Evolutionary conservation across 64 coral and sea anemone species (phyloP).

Genomic region (Montipora cactus): DNA sequence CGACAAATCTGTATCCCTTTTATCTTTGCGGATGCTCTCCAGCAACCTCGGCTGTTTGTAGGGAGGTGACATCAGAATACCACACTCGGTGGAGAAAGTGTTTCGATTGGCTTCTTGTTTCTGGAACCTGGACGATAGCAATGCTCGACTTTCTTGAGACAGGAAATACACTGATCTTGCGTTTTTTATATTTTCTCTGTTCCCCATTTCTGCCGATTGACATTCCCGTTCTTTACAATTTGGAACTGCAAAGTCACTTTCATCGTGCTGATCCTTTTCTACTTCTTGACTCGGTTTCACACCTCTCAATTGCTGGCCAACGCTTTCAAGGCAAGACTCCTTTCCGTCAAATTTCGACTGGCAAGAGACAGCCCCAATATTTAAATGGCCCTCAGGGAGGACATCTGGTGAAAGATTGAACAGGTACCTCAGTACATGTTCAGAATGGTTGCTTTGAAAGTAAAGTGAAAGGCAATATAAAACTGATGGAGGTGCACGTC

Average conservation of each 20-base stretch:
- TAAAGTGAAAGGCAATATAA: not conserved
- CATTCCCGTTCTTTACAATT: slow-evolving; percentile 3
- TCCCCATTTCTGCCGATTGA: not conserved
- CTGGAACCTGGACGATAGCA: not conserved
- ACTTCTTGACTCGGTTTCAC: not conserved
- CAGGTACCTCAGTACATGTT: not conserved
- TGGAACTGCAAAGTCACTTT: slow-evolving; percentile 12
- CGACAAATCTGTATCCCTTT: not conserved
- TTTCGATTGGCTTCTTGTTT: not conserved
- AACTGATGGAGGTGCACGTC: not conserved
- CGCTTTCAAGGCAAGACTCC: not conserved
- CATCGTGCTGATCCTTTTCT: not conserved
- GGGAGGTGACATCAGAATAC: not conserved
- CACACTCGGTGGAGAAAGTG: not conserved
- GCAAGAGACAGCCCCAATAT: not conserved
- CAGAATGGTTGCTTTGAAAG: no score
- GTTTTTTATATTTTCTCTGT: not conserved
- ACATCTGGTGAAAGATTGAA: not conserved
- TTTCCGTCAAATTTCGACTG: not conserved
- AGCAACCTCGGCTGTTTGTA: not conserved
- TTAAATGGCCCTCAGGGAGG: not conserved
- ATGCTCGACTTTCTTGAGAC: not conserved
- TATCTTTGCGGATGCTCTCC: not conserved
- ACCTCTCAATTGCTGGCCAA: not conserved
- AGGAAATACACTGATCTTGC: not conserved